phyloP scores from a whole-genome alignment of 2,888 invertebrate species.

The Monopis laevigella region DNA sequence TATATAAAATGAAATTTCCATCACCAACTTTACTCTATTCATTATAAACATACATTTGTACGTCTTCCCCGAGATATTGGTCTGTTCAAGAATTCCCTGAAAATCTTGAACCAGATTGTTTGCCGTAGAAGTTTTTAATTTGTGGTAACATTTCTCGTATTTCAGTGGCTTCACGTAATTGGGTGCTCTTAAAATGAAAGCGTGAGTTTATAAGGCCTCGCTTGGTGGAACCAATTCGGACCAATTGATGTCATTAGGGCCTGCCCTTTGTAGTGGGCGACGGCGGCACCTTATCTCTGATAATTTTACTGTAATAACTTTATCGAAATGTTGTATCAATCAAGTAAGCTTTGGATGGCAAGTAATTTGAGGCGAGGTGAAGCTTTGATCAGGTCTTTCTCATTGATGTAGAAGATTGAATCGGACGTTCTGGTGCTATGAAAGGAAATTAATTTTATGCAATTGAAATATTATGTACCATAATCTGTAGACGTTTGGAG shows the following conservation, averaged over 20 bases:
- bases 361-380: not conserved
- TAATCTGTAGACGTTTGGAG: no score
- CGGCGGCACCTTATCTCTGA: constrained; percentile 30
- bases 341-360: not conserved
- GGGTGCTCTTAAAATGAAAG: constrained; percentile 23
- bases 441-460: not conserved
- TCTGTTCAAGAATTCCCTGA: no score
- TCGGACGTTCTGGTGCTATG: not conserved
- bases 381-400: constrained; percentile 4
- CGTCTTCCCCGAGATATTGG: constrained; percentile 22
- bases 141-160: constrained; percentile 50
- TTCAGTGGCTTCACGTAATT: constrained; percentile 55
- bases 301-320: constrained; percentile 48
- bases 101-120: constrained; percentile 27
- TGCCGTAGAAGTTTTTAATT: constrained; percentile 53
- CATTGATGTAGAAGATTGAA: not conserved
- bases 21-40: no score
- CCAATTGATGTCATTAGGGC: constrained; percentile 48
- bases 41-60: no score
- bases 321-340: constrained; percentile 16
- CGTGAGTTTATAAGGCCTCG: constrained; percentile 34
- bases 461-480: no score
- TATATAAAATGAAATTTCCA: no score
- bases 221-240: constrained; percentile 40
- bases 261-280: constrained; percentile 52